Percentiles rank a stretch among this genome's conserved stretches.
Conservation (phyloP, 2,888 invertebrate genomes). For the Clusia tigrina region DNA sequence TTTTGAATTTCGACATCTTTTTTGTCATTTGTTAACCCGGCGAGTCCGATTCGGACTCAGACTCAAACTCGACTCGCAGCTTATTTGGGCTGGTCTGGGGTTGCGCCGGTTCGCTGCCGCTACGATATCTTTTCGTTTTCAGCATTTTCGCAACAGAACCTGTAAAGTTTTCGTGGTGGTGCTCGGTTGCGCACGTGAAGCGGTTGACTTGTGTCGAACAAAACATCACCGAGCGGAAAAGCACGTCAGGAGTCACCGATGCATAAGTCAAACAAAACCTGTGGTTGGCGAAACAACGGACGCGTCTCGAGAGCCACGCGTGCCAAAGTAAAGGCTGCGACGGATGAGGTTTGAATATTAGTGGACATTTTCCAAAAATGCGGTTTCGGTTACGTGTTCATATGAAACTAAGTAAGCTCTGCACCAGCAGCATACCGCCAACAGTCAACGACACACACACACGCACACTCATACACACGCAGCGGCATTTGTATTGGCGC, state of each 20-base stretch:
- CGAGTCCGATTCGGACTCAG: not conserved
- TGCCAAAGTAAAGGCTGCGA: conserved; percentile 21
- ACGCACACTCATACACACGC: not conserved
- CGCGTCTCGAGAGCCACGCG: conserved; percentile 27
- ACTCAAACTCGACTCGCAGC: not conserved
- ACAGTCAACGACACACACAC: not conserved
- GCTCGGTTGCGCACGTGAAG: not conserved
- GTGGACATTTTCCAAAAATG: conserved; percentile 23
- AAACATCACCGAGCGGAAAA: conserved; percentile 26
- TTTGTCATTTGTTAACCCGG: not conserved
- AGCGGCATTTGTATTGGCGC: conserved; percentile 46
- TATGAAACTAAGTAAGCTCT: not conserved
- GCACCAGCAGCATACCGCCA: not conserved
- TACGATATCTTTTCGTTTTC: not conserved
- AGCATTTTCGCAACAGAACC: conserved; percentile 9
- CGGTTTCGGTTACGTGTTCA: conserved; percentile 4
- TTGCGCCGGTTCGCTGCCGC: not conserved
- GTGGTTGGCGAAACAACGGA: not conserved
- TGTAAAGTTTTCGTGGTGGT: conserved; percentile 1
- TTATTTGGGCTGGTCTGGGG: not conserved
- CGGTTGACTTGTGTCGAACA: conserved; percentile 15
- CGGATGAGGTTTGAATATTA: not conserved
- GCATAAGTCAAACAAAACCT: conserved; percentile 16
- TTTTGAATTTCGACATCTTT: not conserved
- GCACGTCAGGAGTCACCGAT: conserved; percentile 30